Conservation (phyloP, 2,113 vertebrate genomes). For the Rhea pennata region DNA sequence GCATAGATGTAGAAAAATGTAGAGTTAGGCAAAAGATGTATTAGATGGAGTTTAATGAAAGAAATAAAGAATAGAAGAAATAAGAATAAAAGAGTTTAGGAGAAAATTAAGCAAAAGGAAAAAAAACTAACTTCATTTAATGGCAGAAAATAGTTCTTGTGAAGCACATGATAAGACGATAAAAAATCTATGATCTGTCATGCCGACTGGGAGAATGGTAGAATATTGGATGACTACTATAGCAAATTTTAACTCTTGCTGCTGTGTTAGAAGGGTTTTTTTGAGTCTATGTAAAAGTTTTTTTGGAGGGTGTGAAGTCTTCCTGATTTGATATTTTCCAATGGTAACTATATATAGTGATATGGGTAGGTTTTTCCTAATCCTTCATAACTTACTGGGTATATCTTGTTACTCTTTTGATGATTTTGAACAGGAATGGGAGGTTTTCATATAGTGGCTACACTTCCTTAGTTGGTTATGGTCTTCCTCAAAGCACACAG, state of each 20-base stretch:
- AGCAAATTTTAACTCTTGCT: background rate
- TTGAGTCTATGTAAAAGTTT: background rate
- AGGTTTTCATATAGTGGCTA: background rate
- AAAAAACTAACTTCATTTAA: background rate
- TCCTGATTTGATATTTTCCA: background rate
- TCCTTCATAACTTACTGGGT: background rate
- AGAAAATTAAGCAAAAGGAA: background rate
- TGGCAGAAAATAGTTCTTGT: background rate
- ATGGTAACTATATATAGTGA: background rate
- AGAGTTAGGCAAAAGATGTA: background rate
- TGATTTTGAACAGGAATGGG: background rate
- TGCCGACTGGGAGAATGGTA: background rate
- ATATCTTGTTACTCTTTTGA: background rate
- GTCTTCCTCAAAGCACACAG: background rate
- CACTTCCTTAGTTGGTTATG: background rate
- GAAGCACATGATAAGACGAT: background rate
- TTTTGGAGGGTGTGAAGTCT: background rate
- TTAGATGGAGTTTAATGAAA: background rate
- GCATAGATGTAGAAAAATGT: background rate
- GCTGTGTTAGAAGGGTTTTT: background rate
- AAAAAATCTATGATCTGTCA: background rate
- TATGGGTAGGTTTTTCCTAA: background rate
- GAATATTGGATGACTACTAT: background rate
- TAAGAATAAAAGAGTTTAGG: background rate
- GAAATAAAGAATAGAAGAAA: background rate